These are phyloP conservation scores for Zalophus californianus DNA, from an alignment of 2,797 vertebrate species.

Conservation along the genomic window DNA sequence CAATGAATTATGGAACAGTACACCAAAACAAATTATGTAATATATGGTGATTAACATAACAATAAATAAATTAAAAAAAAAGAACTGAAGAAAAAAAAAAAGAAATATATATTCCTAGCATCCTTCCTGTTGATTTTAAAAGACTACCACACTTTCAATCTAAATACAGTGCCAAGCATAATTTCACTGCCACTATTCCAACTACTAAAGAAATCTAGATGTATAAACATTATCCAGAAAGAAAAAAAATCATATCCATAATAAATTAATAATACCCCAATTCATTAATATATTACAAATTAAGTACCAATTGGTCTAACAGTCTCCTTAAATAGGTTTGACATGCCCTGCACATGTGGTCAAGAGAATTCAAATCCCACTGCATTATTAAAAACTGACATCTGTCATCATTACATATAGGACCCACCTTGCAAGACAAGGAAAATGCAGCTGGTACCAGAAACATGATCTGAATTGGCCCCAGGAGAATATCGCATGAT, in stretches of 20 bases:
- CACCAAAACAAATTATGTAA: too few species aligned
- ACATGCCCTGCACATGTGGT: background rate
- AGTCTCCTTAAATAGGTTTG: background rate
- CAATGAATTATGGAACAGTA: too few species aligned
- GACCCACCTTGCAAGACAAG: background rate
- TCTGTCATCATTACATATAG: background rate
- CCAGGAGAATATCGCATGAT: background rate
- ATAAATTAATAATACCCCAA: background rate
- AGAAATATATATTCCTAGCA: background rate
- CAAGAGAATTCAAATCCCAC: background rate
- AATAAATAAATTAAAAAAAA: too few species aligned
- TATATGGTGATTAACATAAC: too few species aligned
- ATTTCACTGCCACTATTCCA: background rate
- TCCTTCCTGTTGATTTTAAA: background rate
- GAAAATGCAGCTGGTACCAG: background rate
- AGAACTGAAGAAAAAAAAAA: too few species aligned
- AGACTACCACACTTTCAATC: background rate
- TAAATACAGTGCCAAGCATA: background rate
- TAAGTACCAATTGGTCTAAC: background rate
- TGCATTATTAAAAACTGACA: background rate
- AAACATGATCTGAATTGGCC: background rate
- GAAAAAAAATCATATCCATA: background rate
- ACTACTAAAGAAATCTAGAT: background rate
- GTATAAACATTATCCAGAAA: background rate
- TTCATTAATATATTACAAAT: background rate